Conservation (phyloP, 2,113 vertebrate genomes). For the Thunnus maccoyii region DNA sequence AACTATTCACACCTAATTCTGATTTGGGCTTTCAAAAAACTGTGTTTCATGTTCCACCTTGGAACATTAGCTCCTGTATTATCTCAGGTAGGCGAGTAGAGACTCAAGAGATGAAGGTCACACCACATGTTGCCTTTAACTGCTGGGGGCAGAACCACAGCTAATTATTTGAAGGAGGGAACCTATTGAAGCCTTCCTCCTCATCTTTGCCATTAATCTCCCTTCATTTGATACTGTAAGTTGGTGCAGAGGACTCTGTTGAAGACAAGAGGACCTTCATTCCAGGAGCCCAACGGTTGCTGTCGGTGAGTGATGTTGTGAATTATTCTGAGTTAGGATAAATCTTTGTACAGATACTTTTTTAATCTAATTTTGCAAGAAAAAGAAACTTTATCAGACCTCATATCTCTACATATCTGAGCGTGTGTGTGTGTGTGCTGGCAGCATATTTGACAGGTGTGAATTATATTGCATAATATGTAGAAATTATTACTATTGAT, state of each 20-base stretch:
- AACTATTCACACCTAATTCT: background rate
- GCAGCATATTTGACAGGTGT: background rate
- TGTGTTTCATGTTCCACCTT: background rate
- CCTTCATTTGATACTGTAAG: slow-evolving; percentile 69
- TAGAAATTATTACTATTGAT: background rate
- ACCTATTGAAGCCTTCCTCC: slow-evolving; percentile 72
- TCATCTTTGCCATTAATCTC: slow-evolving; percentile 66
- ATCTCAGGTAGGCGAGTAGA: slow-evolving; percentile 47
- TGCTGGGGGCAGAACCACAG: slow-evolving; percentile 78
- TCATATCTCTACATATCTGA: background rate
- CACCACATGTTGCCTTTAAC: slow-evolving; percentile 79
- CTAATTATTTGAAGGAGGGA: slow-evolving; percentile 84
- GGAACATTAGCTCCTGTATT: background rate
- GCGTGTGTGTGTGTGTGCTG: background rate
- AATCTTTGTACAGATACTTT: background rate
- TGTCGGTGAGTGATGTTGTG: slow-evolving; percentile 66
- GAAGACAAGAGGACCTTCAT: slow-evolving; percentile 40
- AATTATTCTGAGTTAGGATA: background rate
- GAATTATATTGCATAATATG: background rate
- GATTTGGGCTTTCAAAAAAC: background rate
- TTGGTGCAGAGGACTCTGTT: slow-evolving; percentile 39
- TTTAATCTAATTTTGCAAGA: background rate
- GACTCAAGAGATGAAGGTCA: slow-evolving; percentile 80
- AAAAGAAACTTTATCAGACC: background rate
- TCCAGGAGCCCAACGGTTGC: slow-evolving; percentile 27